Conservation (phyloP, 2,888 invertebrate genomes). For the Machimus rusticus region DNA sequence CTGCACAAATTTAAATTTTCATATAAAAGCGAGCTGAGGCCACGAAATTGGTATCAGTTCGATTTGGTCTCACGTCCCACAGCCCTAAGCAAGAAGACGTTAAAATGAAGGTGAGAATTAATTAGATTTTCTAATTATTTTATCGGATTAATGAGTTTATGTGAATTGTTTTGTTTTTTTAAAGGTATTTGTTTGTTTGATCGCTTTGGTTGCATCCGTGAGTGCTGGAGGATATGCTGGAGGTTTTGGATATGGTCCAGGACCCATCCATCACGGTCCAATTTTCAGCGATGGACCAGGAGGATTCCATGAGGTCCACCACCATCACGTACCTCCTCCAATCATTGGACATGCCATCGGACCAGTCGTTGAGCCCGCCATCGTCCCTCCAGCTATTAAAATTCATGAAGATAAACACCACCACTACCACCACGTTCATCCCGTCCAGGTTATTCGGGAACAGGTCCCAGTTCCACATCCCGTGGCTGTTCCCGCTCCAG, state of each 20-base stretch:
- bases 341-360: neutral
- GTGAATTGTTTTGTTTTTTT: neutral
- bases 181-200: neutral
- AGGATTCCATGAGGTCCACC: neutral
- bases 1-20: neutral
- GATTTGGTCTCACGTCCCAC: neutral
- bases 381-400: neutral
- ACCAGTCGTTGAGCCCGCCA: neutral
- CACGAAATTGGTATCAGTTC: neutral
- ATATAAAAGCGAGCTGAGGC: neutral
- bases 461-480: neutral
- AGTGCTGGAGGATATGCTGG: neutral
- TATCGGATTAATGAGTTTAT: neutral
- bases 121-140: neutral
- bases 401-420: slow-evolving; percentile 10
- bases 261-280: neutral
- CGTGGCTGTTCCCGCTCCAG: neutral
- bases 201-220: neutral
- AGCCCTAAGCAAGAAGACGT: neutral
- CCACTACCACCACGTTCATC: slow-evolving; percentile 13
- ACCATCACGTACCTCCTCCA: neutral
- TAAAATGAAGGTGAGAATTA: neutral
- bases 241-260: neutral
- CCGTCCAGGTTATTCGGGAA: neutral
- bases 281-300: neutral